Evolutionary conservation across 2,113 vertebrate genomes (phyloP), one percentile per base, ranked within the genome.

Genomic region (Garra rufa): DNA sequence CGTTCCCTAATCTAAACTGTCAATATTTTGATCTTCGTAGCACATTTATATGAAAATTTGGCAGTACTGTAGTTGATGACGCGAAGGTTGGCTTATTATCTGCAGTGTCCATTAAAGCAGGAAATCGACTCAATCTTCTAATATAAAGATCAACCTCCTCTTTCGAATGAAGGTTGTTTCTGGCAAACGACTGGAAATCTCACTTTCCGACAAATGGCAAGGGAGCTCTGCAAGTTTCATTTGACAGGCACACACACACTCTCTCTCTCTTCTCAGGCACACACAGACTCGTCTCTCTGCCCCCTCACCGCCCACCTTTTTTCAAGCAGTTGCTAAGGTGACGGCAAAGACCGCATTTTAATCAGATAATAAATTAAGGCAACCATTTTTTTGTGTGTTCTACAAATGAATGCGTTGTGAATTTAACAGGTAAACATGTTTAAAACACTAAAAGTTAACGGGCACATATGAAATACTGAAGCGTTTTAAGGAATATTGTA

Each of bases 271-370:
- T 79, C 76, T 91, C 88, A 86, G 86, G 85, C 74, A 86, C 83
- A 89, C 57, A 74, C 55, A 30, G 41, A 71, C 74, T 67, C 86
- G 90, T 90, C 88, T 92, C 90, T 82, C 94, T 90, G 92, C 93
- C 92, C 93, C 94, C 94, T 90, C 92, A 91, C 91, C 93, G 86
- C 94, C 93, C 93, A 95, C 93, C 90, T 81, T 91, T 92, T 89
- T 88, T 81, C 88, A 90, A 91, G 90, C 92, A 91, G 94, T 95
- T 94, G 93, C 94, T 94, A 94, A 93, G 94, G 94, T 94, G 93
- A 95, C 91, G 90, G 92, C 88, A 92, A 94, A 93, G 92, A 89
- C 93, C 92, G 93, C 92, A 94, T 94, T 94, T 93, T 93, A 94
- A 95, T 94, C 90, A 93, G 93, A 92, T 90, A 89, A 92, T 91